Evolutionary conservation across 2,797 vertebrate species (phyloP).

Genomic region (Poecile montanus): DNA sequence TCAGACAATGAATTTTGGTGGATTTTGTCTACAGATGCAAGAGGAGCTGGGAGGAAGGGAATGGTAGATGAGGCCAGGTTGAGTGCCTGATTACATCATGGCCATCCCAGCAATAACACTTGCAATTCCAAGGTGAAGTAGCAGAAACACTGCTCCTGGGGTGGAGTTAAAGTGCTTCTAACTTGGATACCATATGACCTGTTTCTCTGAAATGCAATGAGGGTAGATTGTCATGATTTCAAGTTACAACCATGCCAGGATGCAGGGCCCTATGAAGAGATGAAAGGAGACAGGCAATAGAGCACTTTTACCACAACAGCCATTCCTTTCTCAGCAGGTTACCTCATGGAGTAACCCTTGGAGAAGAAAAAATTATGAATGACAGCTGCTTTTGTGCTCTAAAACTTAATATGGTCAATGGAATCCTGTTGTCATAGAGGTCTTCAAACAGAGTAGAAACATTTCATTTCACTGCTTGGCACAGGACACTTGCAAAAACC

Average conservation of each 20-base stretch:
- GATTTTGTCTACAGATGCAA: background rate
- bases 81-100: background rate
- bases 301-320: background rate
- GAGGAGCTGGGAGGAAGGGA: background rate
- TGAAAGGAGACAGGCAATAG: background rate
- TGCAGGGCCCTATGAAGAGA: background rate
- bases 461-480: background rate
- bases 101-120: background rate
- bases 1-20: background rate
- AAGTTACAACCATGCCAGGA: background rate
- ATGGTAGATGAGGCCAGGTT: background rate
- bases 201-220: background rate
- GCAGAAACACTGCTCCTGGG: background rate
- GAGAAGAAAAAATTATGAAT: background rate
- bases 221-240: background rate
- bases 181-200: background rate
- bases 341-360: background rate
- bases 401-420: background rate
- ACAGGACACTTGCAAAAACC: background rate
- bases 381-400: background rate
- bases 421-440: background rate
- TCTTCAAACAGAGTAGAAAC: background rate
- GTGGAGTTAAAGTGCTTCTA: background rate
- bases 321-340: background rate
- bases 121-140: background rate